These are phyloP conservation scores for Dendropsophus ebraccatus DNA, from an alignment of 2,113 vertebrate genomes.

Conservation along the genomic window DNA sequence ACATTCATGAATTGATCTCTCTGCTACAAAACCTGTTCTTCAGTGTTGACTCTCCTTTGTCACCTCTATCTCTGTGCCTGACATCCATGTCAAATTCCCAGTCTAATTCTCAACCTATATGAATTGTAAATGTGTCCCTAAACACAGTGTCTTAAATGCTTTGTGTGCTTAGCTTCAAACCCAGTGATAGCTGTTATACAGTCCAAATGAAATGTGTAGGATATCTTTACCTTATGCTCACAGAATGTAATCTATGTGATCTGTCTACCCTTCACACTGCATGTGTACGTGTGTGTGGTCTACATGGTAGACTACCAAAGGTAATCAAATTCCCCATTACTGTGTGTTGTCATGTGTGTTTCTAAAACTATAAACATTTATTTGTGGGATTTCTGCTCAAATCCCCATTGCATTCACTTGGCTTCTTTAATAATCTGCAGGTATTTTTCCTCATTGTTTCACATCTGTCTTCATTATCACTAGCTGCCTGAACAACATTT, in stretches of 20 bases:
- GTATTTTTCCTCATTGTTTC: not conserved
- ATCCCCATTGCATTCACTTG: not conserved
- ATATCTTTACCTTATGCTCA: not conserved
- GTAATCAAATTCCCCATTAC: not conserved
- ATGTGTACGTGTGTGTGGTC: not conserved
- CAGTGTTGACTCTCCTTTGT: not conserved
- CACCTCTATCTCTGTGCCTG: constrained; percentile 7
- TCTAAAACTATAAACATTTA: constrained; percentile 4
- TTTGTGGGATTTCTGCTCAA: not conserved
- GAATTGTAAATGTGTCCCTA: not conserved
- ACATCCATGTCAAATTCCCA: constrained; percentile 6
- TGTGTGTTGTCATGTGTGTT: not conserved
- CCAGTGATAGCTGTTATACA: not conserved
- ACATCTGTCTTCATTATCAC: constrained; percentile 28
- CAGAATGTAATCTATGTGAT: not conserved
- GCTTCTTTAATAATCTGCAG: not conserved
- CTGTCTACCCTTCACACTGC: not conserved
- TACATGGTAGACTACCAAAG: not conserved
- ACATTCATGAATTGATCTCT: constrained; percentile 7
- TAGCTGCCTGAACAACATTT: constrained; percentile 7
- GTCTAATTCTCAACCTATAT: constrained; percentile 10
- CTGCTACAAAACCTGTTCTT: constrained; percentile 17
- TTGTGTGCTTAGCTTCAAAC: not conserved
- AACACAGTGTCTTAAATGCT: not conserved
- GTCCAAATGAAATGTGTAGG: not conserved